phyloP scores from a whole-genome alignment of 2,797 vertebrate genomes.

The Myotis vivesi region DNA sequence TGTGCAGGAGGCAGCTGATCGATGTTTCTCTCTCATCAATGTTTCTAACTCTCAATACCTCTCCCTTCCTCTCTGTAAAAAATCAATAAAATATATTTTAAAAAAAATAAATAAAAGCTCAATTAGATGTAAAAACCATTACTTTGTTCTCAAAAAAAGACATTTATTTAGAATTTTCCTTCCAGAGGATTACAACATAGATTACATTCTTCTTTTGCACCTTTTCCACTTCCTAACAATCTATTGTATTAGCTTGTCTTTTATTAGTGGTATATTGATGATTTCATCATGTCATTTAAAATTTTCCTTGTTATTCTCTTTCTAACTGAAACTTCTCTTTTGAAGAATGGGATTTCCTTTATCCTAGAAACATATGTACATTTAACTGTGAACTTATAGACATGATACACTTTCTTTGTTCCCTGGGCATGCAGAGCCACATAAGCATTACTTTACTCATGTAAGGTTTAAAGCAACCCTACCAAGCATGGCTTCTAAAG shows the following conservation, averaged over 20 bases:
- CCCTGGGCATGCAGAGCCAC: neutral
- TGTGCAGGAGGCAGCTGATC: no score
- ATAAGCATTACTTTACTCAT: neutral
- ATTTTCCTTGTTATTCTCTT: neutral
- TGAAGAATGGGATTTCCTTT: neutral
- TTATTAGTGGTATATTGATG: neutral
- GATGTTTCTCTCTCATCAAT: no score
- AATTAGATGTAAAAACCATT: neutral
- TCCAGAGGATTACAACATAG: neutral
- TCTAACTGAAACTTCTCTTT: neutral
- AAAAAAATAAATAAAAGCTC: no score
- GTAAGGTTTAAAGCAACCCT: neutral
- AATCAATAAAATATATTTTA: no score
- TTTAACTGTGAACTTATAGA: neutral
- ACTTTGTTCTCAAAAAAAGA: neutral
- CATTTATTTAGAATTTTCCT: neutral
- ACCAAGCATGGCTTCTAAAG: neutral
- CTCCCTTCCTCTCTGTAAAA: no score
- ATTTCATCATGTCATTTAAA: neutral
- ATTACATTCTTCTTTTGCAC: neutral
- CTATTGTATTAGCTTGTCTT: neutral
- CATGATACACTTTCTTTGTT: neutral
- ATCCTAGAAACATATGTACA: neutral
- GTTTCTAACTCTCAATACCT: no score
- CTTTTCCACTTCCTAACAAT: neutral